Base-by-base conservation (phyloP, 1,140 invertebrate genomes). In the Orchesella cincta region DNA sequence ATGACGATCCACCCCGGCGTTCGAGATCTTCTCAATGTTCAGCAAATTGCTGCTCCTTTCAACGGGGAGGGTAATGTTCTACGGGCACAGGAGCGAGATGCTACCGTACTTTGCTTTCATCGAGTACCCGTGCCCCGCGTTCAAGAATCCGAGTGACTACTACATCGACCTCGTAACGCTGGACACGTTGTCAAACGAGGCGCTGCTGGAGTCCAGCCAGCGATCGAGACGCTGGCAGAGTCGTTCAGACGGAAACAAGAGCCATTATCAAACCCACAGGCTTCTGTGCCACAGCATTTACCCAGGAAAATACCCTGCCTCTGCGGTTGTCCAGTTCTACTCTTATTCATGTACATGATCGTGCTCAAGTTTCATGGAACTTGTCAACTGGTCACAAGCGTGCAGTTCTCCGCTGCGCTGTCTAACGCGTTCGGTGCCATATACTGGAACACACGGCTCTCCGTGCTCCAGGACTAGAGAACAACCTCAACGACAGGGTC, bases 81-180 rank as follows among this genome's bases (percentile, higher is more conserved):
- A 93, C 81, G 96, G 96, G 20, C 90, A 91, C 77, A 88, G 94
- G 81, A 88, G 92, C 80, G 93, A 97, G 84, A 92, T 98, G 91
- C 89, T 96, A 82, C 91, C 93, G 79, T 97, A 98, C 87, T 98
- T 98, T 86, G 92, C 94, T 1, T 91, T 94, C 62, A 93, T 96
- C 28, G 94, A 97, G 80, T 98, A 96, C 86, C 95, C 95, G 0
- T 98, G 95, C 86, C 96, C 96, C 18, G 92, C 94, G 0, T 97
- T 94, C 84, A 98, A 98, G 86, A 98, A 98, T 85, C 95, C 96
- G 64, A 95, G 94, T 0, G 95, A 98, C 87, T 98, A 98, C 85
- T 98, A 97, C 84, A 88, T 95, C 96, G 83, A 85, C 83, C 83
- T 76, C 20, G 52, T 78, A 5, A 98, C 96, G 0, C 84, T 97